Percentiles rank a stretch among this genome's conserved stretches.
Evolutionary conservation across 2,888 invertebrate species (phyloP).

Genomic region (Caenorhabditis sinica): DNA sequence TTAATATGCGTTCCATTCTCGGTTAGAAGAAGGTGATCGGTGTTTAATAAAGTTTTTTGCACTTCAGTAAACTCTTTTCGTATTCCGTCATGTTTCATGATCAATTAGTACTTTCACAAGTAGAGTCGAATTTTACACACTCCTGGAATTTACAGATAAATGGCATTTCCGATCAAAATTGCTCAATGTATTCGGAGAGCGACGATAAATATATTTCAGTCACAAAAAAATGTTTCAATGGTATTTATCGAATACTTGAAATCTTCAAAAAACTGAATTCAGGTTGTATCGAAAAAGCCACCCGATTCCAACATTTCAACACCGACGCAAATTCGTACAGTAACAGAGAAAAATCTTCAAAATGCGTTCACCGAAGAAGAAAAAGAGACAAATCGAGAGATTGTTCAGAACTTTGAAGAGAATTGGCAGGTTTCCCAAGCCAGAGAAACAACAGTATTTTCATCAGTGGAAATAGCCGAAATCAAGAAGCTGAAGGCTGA

Average conservation of each 20-base stretch:
- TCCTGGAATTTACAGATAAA: background rate
- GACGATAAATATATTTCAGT: background rate
- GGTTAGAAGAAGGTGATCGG: background rate
- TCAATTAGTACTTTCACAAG: background rate
- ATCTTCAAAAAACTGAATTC: background rate
- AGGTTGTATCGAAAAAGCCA: slow-evolving; percentile 34
- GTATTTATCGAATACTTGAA: background rate
- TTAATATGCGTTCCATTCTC: background rate
- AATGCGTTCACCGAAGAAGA: slow-evolving; percentile 44
- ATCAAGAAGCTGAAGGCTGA: slow-evolving; percentile 41
- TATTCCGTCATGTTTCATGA: background rate
- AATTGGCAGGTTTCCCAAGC: background rate
- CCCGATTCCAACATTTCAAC: slow-evolving; percentile 1
- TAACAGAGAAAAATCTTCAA: slow-evolving; percentile 38
- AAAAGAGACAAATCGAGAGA: slow-evolving; percentile 27
- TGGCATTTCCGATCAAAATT: slow-evolving; percentile 13
- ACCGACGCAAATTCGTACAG: slow-evolving; percentile 26
- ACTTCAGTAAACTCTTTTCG: background rate
- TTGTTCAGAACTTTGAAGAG: slow-evolving; percentile 46
- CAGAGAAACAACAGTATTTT: background rate
- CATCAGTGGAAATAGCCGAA: slow-evolving; percentile 24
- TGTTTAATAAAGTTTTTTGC: background rate
- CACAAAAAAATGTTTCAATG: background rate
- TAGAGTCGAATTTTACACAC: background rate
- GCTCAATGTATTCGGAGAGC: slow-evolving; percentile 11